Conservation (phyloP, 2,113 vertebrate species). For the Telmatochromis brachygnathus region DNA sequence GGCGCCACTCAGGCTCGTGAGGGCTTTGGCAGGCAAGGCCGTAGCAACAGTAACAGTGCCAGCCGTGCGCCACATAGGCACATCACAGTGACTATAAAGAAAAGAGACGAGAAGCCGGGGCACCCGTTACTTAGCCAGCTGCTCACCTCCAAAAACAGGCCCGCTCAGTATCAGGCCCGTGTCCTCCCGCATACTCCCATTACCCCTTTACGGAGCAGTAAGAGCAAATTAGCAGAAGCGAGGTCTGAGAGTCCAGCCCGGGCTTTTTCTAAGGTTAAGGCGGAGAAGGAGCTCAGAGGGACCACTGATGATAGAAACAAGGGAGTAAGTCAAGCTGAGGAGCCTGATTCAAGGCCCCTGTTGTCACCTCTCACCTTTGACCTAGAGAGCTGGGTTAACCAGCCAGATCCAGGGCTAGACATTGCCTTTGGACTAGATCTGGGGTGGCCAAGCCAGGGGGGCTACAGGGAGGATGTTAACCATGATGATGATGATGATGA, state of each 20-base stretch:
- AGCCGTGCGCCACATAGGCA: conserved; percentile 35
- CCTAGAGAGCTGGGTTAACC: conserved; percentile 46
- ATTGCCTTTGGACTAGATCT: conserved; percentile 52
- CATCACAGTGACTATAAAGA: conserved; percentile 65
- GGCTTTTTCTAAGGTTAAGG: conserved; percentile 17
- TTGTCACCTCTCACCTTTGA: conserved; percentile 38
- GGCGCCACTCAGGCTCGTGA: conserved; percentile 61
- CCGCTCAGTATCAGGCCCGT: conserved; percentile 46
- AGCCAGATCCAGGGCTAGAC: conserved; percentile 37
- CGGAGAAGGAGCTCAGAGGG: conserved; percentile 17
- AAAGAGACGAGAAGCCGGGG: conserved; percentile 63
- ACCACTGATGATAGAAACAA: not conserved
- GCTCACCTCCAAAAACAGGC: conserved; percentile 68
- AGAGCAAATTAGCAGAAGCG: conserved; percentile 23
- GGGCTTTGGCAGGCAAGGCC: conserved; percentile 62
- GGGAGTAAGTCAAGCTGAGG: conserved; percentile 10
- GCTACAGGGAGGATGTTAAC: conserved; percentile 59
- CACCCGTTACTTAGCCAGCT: conserved; percentile 73
- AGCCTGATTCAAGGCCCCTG: conserved; percentile 27
- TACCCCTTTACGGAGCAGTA: conserved; percentile 18
- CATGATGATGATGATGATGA: conserved; percentile 32
- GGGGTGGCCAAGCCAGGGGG: conserved; percentile 36
- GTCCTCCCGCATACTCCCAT: conserved; percentile 10
- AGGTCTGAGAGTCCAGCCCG: conserved; percentile 3
- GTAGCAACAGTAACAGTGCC: conserved; percentile 17